Conservation (phyloP, 2,888 invertebrate species). For the Troilus luridus region DNA sequence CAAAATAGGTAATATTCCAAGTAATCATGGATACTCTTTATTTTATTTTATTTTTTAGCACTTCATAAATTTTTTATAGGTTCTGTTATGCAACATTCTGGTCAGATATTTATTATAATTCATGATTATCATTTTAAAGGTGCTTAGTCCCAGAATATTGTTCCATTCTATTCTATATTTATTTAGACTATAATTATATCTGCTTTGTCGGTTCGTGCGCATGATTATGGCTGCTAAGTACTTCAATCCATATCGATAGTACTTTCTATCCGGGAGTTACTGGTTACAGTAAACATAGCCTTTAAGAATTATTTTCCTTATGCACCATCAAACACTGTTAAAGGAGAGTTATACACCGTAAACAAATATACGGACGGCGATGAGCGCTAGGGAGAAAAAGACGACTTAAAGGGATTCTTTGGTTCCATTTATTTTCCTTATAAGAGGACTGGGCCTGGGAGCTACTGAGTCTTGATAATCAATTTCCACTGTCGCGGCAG, state of each 20-base stretch:
- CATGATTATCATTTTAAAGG: too few relatives aligned
- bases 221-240: not conserved
- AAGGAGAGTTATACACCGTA: not conserved
- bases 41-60: too few relatives aligned
- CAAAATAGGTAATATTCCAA: too few relatives aligned
- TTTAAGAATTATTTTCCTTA: not conserved
- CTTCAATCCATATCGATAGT: not conserved
- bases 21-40: too few relatives aligned
- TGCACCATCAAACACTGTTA: not conserved
- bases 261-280: not conserved
- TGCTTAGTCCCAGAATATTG: too few relatives aligned
- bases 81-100: too few relatives aligned
- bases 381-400: not conserved
- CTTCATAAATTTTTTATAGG: too few relatives aligned
- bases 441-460: not conserved
- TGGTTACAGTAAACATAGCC: not conserved
- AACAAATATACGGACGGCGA: not conserved
- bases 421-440: slow-evolving; percentile 29
- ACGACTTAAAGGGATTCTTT: slow-evolving; percentile 31
- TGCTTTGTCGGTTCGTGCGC: too few relatives aligned
- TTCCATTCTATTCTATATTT: too few relatives aligned
- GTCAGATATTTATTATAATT: too few relatives aligned
- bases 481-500: slow-evolving; percentile 45
- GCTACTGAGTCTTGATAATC: slow-evolving; percentile 40
- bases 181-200: too few relatives aligned